Percentiles rank a stretch among this genome's conserved stretches.
Conservation (phyloP, 2,113 vertebrate species). For the Galemys pyrenaicus region DNA sequence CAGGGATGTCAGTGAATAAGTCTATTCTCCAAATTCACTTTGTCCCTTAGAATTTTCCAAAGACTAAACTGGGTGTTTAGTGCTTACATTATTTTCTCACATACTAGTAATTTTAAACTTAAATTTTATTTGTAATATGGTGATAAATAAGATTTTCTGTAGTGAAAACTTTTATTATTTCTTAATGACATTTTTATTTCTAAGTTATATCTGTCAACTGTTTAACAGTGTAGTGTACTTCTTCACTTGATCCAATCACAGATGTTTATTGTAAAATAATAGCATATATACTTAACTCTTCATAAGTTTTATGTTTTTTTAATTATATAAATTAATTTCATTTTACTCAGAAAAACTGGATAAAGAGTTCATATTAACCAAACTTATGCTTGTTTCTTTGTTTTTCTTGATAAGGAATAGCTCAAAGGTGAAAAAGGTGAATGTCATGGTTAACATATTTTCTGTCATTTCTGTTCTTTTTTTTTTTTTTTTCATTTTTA, state of each 20-base stretch:
- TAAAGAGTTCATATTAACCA: not conserved
- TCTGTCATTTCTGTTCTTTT: not conserved
- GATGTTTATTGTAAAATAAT: not conserved
- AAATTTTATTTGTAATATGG: not conserved
- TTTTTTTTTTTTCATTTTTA: not conserved
- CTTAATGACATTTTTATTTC: not conserved
- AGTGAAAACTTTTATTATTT: not conserved
- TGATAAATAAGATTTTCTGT: not conserved
- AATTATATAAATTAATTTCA: not conserved
- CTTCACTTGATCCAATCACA: not conserved
- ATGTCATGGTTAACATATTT: not conserved
- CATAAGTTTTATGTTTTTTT: not conserved
- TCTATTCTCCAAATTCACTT: not conserved
- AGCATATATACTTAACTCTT: not conserved
- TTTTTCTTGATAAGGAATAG: not conserved
- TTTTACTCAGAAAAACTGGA: not conserved
- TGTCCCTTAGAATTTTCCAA: not conserved
- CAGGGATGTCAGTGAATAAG: not conserved
- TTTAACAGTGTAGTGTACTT: not conserved
- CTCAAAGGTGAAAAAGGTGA: not conserved
- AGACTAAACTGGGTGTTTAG: not conserved
- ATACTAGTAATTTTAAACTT: not conserved
- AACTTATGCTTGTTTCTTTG: not conserved
- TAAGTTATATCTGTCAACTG: not conserved
- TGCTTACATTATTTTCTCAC: not conserved